Evolutionary conservation across 2,113 vertebrate species (phyloP), one percentile per base, ranked within the genome.

Genomic region (Amphiprion percula): DNA sequence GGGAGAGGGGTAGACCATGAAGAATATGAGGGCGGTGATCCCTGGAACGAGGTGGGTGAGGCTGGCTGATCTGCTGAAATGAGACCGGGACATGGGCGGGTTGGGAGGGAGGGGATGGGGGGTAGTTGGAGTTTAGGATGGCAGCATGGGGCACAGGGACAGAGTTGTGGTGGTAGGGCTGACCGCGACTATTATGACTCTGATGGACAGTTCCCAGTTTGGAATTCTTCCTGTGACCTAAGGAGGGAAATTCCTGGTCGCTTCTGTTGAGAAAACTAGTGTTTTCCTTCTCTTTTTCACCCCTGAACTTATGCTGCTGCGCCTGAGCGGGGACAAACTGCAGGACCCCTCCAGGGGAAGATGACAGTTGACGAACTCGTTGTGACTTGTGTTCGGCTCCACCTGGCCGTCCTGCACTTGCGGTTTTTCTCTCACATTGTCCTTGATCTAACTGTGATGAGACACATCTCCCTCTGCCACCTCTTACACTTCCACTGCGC

Each of bases 241-340:
- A 21, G 56, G 87, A 91, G 54, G 84, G 58, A 80, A 90, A 90
- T 68, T 93, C 84, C 37, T 82, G 85, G n/a, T 92, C 71, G 0
- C 74, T 28, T 77, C 84, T 88, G 56, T 76, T 77, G 1, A 66
- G 54, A 70, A 79, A 88, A 65, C 69, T 83, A 2, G 82, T 7
- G 68, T 90, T 92, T 52, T 93, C 91, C 53, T 87, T 91, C 39
- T 93, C 91, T 72, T 88, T 92, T 68, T 89, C 87, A 55, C 87
- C 55, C 68, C 84, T 91, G 74, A 91, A 71, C 50, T 84, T 91
- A 16, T 84, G 75, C 65, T 91, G 94, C 23, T 90, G 91, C 1
- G 89, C 79, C 79, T 94, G 93, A 46, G 94, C 90, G 0, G 95
- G 93, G 61, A 94, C 88, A n/a, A 95, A 94, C 39, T 94, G 93